Evolutionary conservation across 2,113 vertebrate species (phyloP).

Genomic region (Hippoglossus stenolepis): DNA sequence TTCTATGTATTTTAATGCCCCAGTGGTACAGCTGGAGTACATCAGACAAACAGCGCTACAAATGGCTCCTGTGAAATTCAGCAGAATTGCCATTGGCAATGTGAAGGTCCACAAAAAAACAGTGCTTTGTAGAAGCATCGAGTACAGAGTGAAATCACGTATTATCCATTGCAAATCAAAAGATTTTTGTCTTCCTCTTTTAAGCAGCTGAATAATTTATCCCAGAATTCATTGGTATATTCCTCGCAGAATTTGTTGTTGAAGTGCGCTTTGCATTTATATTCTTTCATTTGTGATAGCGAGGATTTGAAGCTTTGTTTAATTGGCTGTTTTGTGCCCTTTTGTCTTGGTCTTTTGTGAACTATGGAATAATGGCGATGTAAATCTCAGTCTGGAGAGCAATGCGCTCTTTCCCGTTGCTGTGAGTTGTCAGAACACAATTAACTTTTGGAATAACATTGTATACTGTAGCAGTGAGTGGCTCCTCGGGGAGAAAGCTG

Average conservation of each 20-base stretch:
- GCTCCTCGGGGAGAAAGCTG: conserved; percentile 59
- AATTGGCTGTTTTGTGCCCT: conserved; percentile 76
- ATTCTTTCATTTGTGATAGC: conserved; percentile 38
- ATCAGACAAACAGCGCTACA: conserved; percentile 47
- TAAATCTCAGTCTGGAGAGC: conserved; percentile 70
- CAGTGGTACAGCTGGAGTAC: conserved; percentile 32
- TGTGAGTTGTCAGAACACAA: conserved; percentile 67
- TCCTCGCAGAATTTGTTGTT: conserved; percentile 53
- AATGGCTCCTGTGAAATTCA: conserved; percentile 58
- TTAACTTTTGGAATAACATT: conserved; percentile 72
- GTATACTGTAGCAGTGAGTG: conserved; percentile 51
- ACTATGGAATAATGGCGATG: conserved; percentile 63
- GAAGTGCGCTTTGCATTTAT: conserved; percentile 50
- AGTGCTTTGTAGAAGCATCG: conserved; percentile 34
- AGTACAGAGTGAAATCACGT: conserved; percentile 29
- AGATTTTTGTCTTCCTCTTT: conserved; percentile 2
- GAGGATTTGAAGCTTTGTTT: conserved; percentile 64
- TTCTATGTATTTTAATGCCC: conserved; percentile 60
- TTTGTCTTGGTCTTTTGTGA: conserved; percentile 66
- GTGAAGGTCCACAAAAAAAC: conserved; percentile 32
- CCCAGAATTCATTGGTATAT: conserved; percentile 41
- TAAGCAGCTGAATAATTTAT: conserved; percentile 54
- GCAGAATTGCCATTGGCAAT: conserved; percentile 27
- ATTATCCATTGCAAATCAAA: conserved; percentile 50
- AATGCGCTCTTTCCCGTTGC: conserved; percentile 60